phyloP scores from a whole-genome alignment of 2,888 invertebrate genomes.

The Scrobipalpa costella region DNA sequence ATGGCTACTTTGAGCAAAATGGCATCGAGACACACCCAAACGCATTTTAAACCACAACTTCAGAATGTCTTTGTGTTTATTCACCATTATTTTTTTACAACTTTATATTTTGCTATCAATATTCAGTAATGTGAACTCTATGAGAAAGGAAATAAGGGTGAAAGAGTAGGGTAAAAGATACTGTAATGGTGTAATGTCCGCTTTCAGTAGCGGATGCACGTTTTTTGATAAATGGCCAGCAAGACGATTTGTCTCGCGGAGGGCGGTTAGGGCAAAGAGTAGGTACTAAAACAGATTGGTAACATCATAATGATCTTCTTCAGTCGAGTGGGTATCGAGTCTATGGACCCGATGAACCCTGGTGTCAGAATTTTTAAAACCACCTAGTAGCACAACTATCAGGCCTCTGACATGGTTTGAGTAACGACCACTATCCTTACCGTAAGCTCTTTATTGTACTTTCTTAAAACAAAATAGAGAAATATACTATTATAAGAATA shows the following conservation, averaged over 20 bases:
- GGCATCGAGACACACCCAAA: slow-evolving; percentile 41
- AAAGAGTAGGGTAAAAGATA: slow-evolving; percentile 35
- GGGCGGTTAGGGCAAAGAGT: slow-evolving; percentile 67
- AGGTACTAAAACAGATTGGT: slow-evolving; percentile 31
- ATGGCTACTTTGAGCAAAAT: slow-evolving; percentile 33
- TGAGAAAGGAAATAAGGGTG: slow-evolving; percentile 41
- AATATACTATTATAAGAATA: no score
- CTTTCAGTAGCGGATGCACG: slow-evolving; percentile 78
- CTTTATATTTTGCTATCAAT: not conserved
- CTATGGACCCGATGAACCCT: no score
- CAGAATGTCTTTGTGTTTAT: slow-evolving; percentile 49
- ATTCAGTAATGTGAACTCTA: not conserved
- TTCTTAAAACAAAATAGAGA: no score
- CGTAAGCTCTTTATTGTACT: no score
- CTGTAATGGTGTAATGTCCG: slow-evolving; percentile 61
- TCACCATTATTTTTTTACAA: slow-evolving; percentile 44
- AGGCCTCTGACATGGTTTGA: no score
- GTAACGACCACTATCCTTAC: not conserved
- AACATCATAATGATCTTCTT: no score
- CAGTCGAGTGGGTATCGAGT: no score
- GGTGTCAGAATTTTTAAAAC: no score
- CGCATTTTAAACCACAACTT: slow-evolving; percentile 44
- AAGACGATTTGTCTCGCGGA: slow-evolving; percentile 76
- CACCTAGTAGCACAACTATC: no score
- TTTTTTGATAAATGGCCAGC: slow-evolving; percentile 80